Conservation (phyloP, 92 coral and sea anemone genomes). For the Epizoanthus ramosus region DNA sequence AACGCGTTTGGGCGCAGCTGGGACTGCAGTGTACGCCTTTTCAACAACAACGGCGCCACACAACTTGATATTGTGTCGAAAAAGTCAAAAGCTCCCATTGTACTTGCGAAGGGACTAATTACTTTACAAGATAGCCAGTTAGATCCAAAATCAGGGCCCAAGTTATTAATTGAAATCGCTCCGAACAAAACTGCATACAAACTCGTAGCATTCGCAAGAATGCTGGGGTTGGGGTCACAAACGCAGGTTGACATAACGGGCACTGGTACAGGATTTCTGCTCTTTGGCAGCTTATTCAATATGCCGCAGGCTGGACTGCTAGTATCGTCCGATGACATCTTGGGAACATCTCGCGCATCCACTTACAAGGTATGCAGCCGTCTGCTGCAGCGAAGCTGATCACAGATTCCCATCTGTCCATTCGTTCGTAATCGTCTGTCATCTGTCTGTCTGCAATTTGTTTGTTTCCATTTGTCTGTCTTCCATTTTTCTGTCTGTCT, state of each 20-base stretch:
- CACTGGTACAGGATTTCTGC: constrained; percentile 88
- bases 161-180: constrained; percentile 65
- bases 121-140: constrained; percentile 77
- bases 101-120: constrained; percentile 82
- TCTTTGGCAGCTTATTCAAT: constrained; percentile 85
- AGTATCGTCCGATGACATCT: constrained; percentile 80
- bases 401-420: too few relatives aligned
- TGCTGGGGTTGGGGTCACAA: constrained; percentile 78
- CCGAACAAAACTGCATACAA: constrained; percentile 76
- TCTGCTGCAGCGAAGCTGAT: background rate
- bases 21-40: constrained; percentile 68
- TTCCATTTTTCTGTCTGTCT: background rate
- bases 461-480: too few relatives aligned
- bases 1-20: constrained; percentile 76
- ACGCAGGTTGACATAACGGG: constrained; percentile 84
- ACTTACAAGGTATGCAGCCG: constrained; percentile 60
- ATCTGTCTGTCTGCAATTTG: too few relatives aligned
- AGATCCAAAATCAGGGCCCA: constrained; percentile 84
- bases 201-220: constrained; percentile 80
- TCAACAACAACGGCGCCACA: constrained; percentile 45
- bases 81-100: constrained; percentile 79
- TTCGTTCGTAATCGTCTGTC: too few relatives aligned
- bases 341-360: constrained; percentile 67
- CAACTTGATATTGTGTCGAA: constrained; percentile 68
- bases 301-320: constrained; percentile 79